Evolutionary conservation across 2,888 invertebrate genomes (phyloP), one percentile per base, ranked within the genome.

Genomic region (Lithophane socia): DNA sequence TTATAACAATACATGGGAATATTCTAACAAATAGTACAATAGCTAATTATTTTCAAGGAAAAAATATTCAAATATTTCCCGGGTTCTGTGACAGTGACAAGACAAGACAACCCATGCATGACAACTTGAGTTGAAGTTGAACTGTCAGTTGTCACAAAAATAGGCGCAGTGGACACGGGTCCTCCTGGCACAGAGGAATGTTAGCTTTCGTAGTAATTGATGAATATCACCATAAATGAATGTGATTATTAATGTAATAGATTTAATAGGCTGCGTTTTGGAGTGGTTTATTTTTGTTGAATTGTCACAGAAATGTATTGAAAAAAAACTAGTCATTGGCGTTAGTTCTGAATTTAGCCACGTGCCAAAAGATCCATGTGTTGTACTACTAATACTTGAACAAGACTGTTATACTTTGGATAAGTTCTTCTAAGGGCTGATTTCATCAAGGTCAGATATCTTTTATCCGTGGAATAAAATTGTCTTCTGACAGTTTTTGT

Each of bases 1-100:
- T 37, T 56, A 8, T 5, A 16, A 16, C 8, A 69, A 52, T 21
- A 42, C 3, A 47, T 63, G 42, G 29, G 49, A 44, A 56, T 16
- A 60, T 69, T 21, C 10, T 60, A 47, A 13, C 29, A 49, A 63
- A 16, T 49, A 72, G 9, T 54, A 56, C 21, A 64, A 24, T 29
- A 52, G 13, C 21, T 21, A 61, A 18, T 80, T 29, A 10, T 8
- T 54, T 61, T 29, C 18, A 61, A 42, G 10, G 52, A 52, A 37
- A 60, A 42, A 71, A 37, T 49, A 74, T 85, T 83, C 52, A 85
- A 84, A 82, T 67, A 29, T 70, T 85, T 85, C 82, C 77, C 84
- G 84, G 83, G 83, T 77, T 64, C 21, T 21, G 10, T 21, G 21
- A 52, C 52, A 49, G 16, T 52, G 52, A 18, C 52, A 49, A 49